Percentiles rank a stretch among this genome's conserved stretches.
These are phyloP conservation scores for Spizaetus ornatus DNA, from an alignment of 2,113 vertebrate species.

Conservation along the genomic window DNA sequence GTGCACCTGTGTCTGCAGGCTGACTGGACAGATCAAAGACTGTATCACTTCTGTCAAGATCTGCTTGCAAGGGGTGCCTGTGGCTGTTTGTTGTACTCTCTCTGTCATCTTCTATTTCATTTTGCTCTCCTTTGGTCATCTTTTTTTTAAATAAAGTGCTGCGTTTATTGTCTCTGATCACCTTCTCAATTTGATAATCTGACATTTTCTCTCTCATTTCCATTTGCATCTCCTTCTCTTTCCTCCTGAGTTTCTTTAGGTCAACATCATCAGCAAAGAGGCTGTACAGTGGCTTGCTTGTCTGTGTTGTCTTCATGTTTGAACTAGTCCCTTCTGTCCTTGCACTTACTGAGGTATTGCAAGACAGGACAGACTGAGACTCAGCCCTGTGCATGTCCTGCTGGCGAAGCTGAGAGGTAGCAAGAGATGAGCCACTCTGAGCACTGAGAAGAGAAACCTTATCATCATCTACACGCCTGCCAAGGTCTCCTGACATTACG, in stretches of 20 bases:
- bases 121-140: conserved; percentile 76
- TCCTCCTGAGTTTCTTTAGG: conserved; percentile 82
- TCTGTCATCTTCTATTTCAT: conserved; percentile 30
- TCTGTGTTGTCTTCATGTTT: conserved; percentile 75
- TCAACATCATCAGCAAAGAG: conserved; percentile 91
- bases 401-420: conserved; percentile 50
- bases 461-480: conserved; percentile 75
- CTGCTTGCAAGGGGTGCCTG: not conserved
- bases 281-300: conserved; percentile 88
- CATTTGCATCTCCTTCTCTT: conserved; percentile 85
- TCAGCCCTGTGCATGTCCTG: conserved; percentile 38
- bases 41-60: conserved; percentile 53
- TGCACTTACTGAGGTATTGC: not conserved
- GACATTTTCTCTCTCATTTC: conserved; percentile 89
- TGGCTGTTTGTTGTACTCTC: conserved; percentile 49
- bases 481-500: conserved; percentile 23
- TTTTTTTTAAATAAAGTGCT: conserved; percentile 96
- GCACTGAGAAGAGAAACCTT: conserved; percentile 76
- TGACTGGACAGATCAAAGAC: conserved; percentile 54
- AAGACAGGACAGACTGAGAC: conserved; percentile 75
- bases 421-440: conserved; percentile 72
- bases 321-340: conserved; percentile 45
- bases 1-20: conserved; percentile 32
- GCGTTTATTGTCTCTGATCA: conserved; percentile 87
- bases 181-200: conserved; percentile 87